phyloP scores from a whole-genome alignment of 2,888 invertebrate genomes.

The Griposia aprilina region DNA sequence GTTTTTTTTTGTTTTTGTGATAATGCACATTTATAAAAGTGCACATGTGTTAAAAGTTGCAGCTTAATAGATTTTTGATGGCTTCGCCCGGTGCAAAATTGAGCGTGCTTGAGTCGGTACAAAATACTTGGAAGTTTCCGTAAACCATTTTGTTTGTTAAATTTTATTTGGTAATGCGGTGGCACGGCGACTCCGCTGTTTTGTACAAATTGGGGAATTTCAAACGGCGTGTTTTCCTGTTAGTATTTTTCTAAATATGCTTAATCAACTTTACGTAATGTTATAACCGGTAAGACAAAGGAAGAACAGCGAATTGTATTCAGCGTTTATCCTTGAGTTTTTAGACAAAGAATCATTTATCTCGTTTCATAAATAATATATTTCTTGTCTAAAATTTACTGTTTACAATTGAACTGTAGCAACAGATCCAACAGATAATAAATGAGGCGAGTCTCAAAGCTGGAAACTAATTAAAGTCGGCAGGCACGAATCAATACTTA shows the following conservation, averaged over 20 bases:
- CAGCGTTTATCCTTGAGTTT: slow-evolving; percentile 34
- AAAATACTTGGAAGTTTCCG: slow-evolving; percentile 62
- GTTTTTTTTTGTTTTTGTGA: slow-evolving; percentile 59
- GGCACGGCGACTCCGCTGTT: slow-evolving; percentile 44
- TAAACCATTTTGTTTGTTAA: slow-evolving; percentile 62
- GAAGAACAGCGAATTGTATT: slow-evolving; percentile 38
- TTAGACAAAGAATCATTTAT: slow-evolving; percentile 49
- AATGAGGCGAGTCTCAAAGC: slow-evolving; percentile 83
- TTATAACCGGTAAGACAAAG: slow-evolving; percentile 42
- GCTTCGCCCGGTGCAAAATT: slow-evolving; percentile 71
- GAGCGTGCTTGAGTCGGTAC: slow-evolving; percentile 62
- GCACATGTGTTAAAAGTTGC: slow-evolving; percentile 73
- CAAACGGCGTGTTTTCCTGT: slow-evolving; percentile 43
- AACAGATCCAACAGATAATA: slow-evolving; percentile 81
- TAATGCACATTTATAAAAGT: slow-evolving; percentile 73
- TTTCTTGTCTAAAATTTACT: slow-evolving; percentile 52
- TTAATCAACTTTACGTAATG: slow-evolving; percentile 41
- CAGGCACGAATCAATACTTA: slow-evolving; percentile 86
- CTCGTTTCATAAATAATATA: slow-evolving; percentile 59
- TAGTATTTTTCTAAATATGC: slow-evolving; percentile 52
- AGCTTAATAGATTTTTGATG: slow-evolving; percentile 80
- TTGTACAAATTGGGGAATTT: slow-evolving; percentile 57
- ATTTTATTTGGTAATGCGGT: slow-evolving; percentile 67
- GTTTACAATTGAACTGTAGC: slow-evolving; percentile 56
- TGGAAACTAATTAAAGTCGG: slow-evolving; percentile 88